Evolutionary conservation across 2,797 vertebrate species (phyloP), one percentile per base, ranked within the genome.

Genomic region (Gymnothorax reevesii): DNA sequence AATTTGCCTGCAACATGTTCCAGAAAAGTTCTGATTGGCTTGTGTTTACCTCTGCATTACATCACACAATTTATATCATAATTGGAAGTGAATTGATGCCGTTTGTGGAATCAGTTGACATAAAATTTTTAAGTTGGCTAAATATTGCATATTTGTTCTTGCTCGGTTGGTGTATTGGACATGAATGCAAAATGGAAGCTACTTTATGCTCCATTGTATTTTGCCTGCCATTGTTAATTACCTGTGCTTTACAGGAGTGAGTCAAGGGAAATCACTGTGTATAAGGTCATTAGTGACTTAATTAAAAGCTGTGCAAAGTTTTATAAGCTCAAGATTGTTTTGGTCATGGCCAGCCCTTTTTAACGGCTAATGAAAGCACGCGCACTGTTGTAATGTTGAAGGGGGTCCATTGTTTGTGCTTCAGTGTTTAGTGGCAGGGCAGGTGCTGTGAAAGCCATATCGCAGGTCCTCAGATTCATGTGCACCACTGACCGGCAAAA

Each of bases 301-400:
- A 77, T 77, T 77, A 33, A 77, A 77, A 77, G 73, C 42, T 77
- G 33, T 77, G 49, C 4, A 77, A 77, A 77, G 33, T 75, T 75
- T 75, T 42, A 75, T 75, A 33, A 75, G 27, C 33, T 49, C 73
- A 77, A 13, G 73, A 15, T 77, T 20, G 15, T 77, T 77, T 15
- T 73, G 9, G 42, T 77, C 27, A 77, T 20, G 73, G 17, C 73
- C 20, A 33, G 73, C 73, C 42, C 15, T 77, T 77, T 77, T 77
- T 77, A 75, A 77, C 27, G 49, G 73, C 33, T 77, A 77, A 77
- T 77, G 73, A 77, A 33, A 52, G 73, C 49, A 52, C 73, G 52
- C 6, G 73, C 52, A 77, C 73, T 15, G 3, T 20, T 17, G 73
- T 33, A 77, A 77, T 77, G 73, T 77, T 17, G 0, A 52, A 49